Evolutionary conservation across 2,888 invertebrate genomes (phyloP).

Genomic region (Scrobipalpa atriplicella): DNA sequence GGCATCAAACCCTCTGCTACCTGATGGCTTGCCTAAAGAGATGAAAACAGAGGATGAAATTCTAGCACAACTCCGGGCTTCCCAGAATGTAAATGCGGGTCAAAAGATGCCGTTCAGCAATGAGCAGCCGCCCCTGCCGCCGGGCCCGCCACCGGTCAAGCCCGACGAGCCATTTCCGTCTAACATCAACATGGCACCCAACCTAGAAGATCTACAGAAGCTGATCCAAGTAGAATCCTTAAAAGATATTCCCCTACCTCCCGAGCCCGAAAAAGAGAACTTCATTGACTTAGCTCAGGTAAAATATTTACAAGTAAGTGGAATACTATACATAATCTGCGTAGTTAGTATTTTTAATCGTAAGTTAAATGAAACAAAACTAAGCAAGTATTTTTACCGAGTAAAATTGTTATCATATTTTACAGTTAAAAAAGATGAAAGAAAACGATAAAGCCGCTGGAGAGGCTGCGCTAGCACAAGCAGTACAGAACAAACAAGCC

Average conservation of each 20-base stretch:
- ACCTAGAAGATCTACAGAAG: slow-evolving; percentile 64
- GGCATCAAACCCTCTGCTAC: slow-evolving; percentile 57
- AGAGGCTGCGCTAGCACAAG: not conserved
- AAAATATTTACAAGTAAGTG: slow-evolving; percentile 9
- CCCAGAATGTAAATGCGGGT: slow-evolving; percentile 49
- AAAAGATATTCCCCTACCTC: slow-evolving; percentile 34
- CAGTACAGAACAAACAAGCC: slow-evolving; percentile 13
- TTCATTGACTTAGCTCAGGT: slow-evolving; percentile 41
- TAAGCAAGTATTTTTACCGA: too few relatives aligned
- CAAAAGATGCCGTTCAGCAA: slow-evolving; percentile 44
- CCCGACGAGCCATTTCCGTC: slow-evolving; percentile 46
- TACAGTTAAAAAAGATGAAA: not conserved
- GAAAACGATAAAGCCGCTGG: not conserved
- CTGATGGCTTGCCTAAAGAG: slow-evolving; percentile 63
- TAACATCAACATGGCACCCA: slow-evolving; percentile 50
- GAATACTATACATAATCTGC: not conserved
- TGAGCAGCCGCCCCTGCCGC: slow-evolving; percentile 33
- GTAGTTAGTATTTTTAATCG: not conserved
- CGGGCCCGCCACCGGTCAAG: slow-evolving; percentile 35
- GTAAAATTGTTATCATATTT: not conserved
- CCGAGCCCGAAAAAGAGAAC: slow-evolving; percentile 28
- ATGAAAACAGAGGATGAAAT: slow-evolving; percentile 76
- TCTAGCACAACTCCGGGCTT: slow-evolving; percentile 64
- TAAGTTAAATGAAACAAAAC: too few relatives aligned
- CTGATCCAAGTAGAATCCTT: slow-evolving; percentile 57